These are phyloP conservation scores for Emberiza fucata DNA, from an alignment of 2,113 vertebrate species.

Conservation along the genomic window DNA sequence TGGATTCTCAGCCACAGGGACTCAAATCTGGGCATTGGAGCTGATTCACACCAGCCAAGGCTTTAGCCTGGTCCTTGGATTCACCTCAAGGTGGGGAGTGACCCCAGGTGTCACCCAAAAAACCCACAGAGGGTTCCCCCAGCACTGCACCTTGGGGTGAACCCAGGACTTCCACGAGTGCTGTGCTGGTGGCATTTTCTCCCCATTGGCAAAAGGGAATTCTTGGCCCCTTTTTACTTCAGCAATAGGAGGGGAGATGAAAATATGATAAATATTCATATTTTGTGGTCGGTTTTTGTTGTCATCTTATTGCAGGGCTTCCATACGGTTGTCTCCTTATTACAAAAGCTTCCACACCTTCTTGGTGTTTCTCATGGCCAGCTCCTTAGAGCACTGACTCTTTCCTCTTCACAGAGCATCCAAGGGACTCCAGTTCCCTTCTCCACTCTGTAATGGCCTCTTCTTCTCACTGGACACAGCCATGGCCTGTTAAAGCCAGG, in stretches of 20 bases:
- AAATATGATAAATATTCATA: neutral
- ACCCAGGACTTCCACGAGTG: accelerated
- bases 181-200: neutral
- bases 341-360: too few relatives aligned
- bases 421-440: too few relatives aligned
- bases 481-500: too few relatives aligned
- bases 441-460: too few relatives aligned
- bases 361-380: too few relatives aligned
- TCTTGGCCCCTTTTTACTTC: neutral
- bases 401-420: too few relatives aligned
- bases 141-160: neutral
- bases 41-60: neutral
- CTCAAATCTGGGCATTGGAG: neutral
- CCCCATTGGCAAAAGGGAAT: neutral
- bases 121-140: neutral
- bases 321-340: too few relatives aligned
- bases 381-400: too few relatives aligned
- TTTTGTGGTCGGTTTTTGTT: neutral
- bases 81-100: neutral
- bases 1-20: neutral
- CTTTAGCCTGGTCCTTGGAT: neutral
- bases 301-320: too few relatives aligned
- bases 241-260: neutral
- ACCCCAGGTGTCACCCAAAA: neutral
- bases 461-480: too few relatives aligned